Conservation (phyloP, 2,113 vertebrate species). For the Carettochelys insculpta region DNA sequence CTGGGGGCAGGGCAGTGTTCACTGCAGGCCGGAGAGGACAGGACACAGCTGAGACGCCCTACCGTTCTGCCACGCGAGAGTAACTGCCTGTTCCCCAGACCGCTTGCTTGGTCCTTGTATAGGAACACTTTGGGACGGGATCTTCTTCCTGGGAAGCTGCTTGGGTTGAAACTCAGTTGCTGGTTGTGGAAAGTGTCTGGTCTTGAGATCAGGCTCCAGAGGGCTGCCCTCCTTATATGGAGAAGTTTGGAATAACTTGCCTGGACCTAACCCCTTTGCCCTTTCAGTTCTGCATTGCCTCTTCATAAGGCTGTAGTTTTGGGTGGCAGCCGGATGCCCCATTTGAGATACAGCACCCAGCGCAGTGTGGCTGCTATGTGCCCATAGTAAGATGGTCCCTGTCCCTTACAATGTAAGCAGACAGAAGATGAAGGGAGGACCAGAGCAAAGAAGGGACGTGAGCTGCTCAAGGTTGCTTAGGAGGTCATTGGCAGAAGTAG, state of each 20-base stretch:
- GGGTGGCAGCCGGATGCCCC: not conserved
- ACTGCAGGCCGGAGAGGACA: no score
- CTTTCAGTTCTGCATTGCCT: not conserved
- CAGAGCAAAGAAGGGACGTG: not conserved
- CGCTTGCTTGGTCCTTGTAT: not conserved
- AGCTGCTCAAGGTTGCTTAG: not conserved
- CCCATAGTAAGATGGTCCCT: not conserved
- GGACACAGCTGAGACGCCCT: no score
- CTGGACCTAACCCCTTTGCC: not conserved
- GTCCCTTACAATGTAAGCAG: no score
- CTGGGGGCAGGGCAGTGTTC: not conserved
- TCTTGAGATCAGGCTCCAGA: not conserved
- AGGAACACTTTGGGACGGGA: not conserved
- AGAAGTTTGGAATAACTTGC: not conserved
- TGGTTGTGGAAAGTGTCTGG: not conserved
- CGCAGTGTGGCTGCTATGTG: not conserved
- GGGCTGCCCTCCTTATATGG: fast-evolving
- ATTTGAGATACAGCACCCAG: not conserved
- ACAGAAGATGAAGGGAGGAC: not conserved
- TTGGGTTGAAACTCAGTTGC: not conserved
- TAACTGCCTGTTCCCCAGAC: not conserved
- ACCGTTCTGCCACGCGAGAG: no score
- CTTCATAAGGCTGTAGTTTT: not conserved
- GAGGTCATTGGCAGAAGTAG: not conserved
- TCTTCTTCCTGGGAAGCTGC: not conserved